Conservation (phyloP, 2,888 invertebrate genomes). For the Chalcosyrphus nemorum region DNA sequence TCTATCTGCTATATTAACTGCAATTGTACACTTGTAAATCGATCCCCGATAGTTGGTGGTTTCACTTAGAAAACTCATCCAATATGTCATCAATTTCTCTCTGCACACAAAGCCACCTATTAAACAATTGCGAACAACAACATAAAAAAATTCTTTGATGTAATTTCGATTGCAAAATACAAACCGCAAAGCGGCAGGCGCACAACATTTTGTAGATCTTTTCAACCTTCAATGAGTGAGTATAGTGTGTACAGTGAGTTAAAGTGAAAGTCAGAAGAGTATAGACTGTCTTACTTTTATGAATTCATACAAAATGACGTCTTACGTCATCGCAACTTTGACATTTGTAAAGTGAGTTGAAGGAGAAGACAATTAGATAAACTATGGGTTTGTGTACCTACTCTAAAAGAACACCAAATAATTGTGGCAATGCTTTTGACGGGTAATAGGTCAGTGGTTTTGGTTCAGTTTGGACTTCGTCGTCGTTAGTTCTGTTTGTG, state of each 20-base stretch:
- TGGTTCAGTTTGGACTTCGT: too few relatives aligned
- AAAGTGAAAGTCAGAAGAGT: neutral
- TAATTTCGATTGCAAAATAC: slow-evolving; percentile 29
- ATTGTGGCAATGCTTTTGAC: too few relatives aligned
- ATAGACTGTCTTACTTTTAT: too few relatives aligned
- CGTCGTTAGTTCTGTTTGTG: too few relatives aligned
- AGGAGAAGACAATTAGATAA: too few relatives aligned
- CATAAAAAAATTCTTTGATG: slow-evolving; percentile 34
- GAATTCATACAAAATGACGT: too few relatives aligned
- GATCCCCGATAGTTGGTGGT: slow-evolving; percentile 8
- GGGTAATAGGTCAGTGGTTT: too few relatives aligned
- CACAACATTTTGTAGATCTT: neutral
- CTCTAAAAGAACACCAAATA: too few relatives aligned
- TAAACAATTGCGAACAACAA: neutral
- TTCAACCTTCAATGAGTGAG: neutral
- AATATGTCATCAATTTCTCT: slow-evolving; percentile 44
- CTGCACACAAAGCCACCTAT: slow-evolving; percentile 20
- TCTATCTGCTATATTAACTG: neutral
- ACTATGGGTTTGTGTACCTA: too few relatives aligned
- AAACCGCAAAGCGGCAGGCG: slow-evolving; percentile 24
- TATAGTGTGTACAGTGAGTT: neutral
- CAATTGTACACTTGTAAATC: slow-evolving; percentile 23
- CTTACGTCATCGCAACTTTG: too few relatives aligned
- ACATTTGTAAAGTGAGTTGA: too few relatives aligned
- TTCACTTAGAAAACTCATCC: slow-evolving; percentile 15